Base-by-base conservation (phyloP, 1,140 invertebrate species). In the Chironomus striatipennis region DNA sequence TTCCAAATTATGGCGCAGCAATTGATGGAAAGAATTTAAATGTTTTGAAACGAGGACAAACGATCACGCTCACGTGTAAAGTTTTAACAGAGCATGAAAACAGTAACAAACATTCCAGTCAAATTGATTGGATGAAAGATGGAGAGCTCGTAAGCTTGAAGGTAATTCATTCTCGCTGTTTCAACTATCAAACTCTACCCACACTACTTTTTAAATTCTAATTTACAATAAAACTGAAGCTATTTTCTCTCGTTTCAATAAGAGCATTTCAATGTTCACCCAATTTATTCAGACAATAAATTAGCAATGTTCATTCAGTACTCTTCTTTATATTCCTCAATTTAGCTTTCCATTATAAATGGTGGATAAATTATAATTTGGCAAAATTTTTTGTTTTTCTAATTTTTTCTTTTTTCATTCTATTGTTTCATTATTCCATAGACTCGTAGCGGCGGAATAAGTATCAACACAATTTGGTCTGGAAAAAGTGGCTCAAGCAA, bases 21-120 rank as follows among this genome's bases (percentile, higher is more conserved):
- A 70, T 70, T 21, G 65, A 70, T 15, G 65, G 65, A 18, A 70
- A 70, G 18, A 70, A 70, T 70, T 70, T 70, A 21, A 70, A 70
- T 70, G 20, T 70, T 18, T 9, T 70, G 10, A 70, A 70, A 21
- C n/a, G 20, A 18, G 20, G 20, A 5, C 20, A 18, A 21, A 70
- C 65, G 20, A 70, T 70, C 4, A 70, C 65, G 9, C 20, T 70
- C 6, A 70, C 65, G 18, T 70, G 65, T 10, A 70, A 70, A 18
- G 20, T 70, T 70, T 18, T 70, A 10, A 17, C n/a, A 17, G 18
- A 20, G n/a, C 15, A 70, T 70, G 18, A 7, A 17, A 70, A 70
- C 8, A 70, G 18, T 18, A 18, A 70, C 17, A 9, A 70, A 20
- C 2, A 70, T 70, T 70, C 65, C 4, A 70, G 18, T 6, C 65